Evolutionary conservation across 2,797 vertebrate genomes (phyloP).

Genomic region (Octomys mimax): DNA sequence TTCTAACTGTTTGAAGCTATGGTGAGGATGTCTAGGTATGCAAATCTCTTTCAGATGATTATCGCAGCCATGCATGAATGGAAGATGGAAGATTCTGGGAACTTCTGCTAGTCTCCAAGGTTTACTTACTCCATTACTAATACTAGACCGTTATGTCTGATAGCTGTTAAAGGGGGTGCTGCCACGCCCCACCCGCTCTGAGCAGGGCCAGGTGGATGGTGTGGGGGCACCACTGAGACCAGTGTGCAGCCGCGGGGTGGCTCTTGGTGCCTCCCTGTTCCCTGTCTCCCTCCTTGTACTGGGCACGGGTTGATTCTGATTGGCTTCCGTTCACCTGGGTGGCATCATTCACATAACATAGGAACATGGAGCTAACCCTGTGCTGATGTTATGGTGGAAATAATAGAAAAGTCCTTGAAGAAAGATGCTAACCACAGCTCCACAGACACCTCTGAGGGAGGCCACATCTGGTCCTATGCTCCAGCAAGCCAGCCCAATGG

Average conservation of each 20-base stretch:
- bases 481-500: background rate
- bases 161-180: background rate
- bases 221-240: rapidly evolving
- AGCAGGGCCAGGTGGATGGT: background rate
- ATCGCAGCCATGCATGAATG: background rate
- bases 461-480: background rate
- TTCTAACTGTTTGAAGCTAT: background rate
- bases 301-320: background rate
- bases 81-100: background rate
- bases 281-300: background rate
- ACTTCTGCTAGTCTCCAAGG: background rate
- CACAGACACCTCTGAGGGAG: background rate
- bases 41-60: background rate
- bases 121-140: background rate
- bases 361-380: background rate
- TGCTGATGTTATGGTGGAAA: background rate
- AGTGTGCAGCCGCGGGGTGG: rapidly evolving
- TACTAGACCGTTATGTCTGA: background rate
- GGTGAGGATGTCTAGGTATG: background rate
- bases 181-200: background rate
- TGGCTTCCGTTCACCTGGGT: background rate
- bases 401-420: background rate
- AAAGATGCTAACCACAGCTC: background rate
- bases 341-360: background rate
- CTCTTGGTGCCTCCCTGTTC: background rate